Percentiles rank a stretch among this genome's conserved stretches.
Evolutionary conservation across 37 sponge, comb jelly and placozoan species (phyloP).

Genomic region (Amphimedon queenslandica): DNA sequence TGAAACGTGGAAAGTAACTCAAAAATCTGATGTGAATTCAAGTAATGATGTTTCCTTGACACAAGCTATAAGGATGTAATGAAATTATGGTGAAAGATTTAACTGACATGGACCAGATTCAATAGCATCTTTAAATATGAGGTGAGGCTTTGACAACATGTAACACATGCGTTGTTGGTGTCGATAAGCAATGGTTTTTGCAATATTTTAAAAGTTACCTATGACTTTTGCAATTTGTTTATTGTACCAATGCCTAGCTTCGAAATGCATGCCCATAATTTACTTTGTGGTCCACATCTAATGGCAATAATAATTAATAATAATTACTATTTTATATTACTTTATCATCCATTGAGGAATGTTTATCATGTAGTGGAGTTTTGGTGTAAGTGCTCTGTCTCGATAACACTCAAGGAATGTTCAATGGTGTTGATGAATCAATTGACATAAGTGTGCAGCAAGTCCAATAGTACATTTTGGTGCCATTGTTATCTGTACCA

Average conservation of each 20-base stretch:
- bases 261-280: background rate
- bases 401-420: background rate
- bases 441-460: background rate
- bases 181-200: constrained; percentile 18
- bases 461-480: background rate
- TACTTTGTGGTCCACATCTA: background rate
- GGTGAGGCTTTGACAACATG: background rate
- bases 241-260: background rate
- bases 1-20: background rate
- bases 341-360: background rate
- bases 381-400: background rate
- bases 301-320: background rate
- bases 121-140: background rate
- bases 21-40: background rate
- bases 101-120: background rate
- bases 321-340: background rate
- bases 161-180: constrained; percentile 20
- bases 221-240: background rate
- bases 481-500: background rate
- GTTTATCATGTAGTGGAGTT: background rate
- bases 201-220: constrained; percentile 16
- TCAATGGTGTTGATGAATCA: background rate
- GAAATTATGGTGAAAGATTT: background rate
- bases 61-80: background rate
- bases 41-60: background rate